Evolutionary conservation across 2,888 invertebrate species (phyloP), one percentile per base, ranked within the genome.

Genomic region (Tenthredo distinguenda): DNA sequence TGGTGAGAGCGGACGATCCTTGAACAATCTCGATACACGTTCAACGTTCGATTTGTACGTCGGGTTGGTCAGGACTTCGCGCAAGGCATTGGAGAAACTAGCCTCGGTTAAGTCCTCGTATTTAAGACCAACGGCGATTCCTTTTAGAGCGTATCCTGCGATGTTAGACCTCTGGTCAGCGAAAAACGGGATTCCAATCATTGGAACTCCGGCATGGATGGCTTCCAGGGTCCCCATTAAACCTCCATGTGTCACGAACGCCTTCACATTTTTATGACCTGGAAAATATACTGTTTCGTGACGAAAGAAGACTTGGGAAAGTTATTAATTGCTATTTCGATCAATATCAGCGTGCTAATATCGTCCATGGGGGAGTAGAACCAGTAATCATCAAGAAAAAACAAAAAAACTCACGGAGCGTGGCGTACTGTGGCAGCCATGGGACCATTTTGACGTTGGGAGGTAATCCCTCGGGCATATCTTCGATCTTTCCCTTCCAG

Each of bases 181-280:
- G 58, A 94, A 93, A 47, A 95, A 91, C 55, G 95, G 95, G 86
- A 95, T 93, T 68, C 94, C 94, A 82, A 95, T 90, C 82, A 95
- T 92, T 2, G 95, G 95, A 62, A 94, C 94, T 37, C 92, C 93
- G 62, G 93, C 93, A 86, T 94, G 92, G 40, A 95, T 93, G 0
- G 95, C 94, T 90, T 96, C 96, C 87, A 94, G 94, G 15, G 94
- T 92, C 86, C 95, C 95, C 88, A 95, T 93, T 71, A 95, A 92
- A 0, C 96, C 96, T 43, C 95, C 95, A 88, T 95, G 95, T 9
- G 95, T 95, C 85, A 96, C 94, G 87, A 96, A 95, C 0, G 95
- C 89, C 87, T 94, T 94, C 0, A 95, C 93, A 85, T 95, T 95
- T 1, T 93, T 93, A 91, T 96, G 95, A 1, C 94, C 95, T 95